Base-by-base conservation (phyloP, 2,113 vertebrate species). In the Scopus umbretta region DNA sequence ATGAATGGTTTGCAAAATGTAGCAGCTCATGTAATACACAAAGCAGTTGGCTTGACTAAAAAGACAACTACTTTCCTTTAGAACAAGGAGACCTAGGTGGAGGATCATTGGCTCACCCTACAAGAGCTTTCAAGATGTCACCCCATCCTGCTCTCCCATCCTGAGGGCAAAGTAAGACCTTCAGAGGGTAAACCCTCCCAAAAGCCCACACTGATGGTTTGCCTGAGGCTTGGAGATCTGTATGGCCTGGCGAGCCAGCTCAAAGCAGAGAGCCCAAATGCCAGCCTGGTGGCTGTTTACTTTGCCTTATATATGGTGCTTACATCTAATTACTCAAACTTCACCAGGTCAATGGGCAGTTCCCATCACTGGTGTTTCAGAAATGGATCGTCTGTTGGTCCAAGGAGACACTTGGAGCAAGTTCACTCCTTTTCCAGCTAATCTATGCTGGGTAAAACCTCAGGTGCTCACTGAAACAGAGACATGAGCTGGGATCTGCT, bases 251-350 rank as follows among this genome's bases (percentile, higher is more conserved):
- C 17, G 13, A 75, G 1, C 10, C 32, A 61, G 17, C 17, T 52
- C 16, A 34, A 58, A 92, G 12, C 16, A 65, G 15, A 40, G 34
- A 68, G 7, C 18, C 21, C 0, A 1, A 74, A 43, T 18, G 50
- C 26, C 8, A 53, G 0, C 4, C 4, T n/a, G 11, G 21, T 21
- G 11, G 9, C 66, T 58, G 5, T 43, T 80, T 1, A 17, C 12
- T 36, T 87, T 61, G 9, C 11, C 27, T 85, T 73, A 40, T 0
- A 2, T 14, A 4, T 4, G 8, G 2, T 79, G 10, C 19, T 47
- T 42, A 40, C 13, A 22, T 25, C 8, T 79, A 30, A 80, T 68
- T 72, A 40, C 9, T 23, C 13, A 61, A 42, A 80, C 6, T 40
- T 71, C 25, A 32, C 17, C 7, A 32, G 11, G 7, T 32, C 32